phyloP scores from a whole-genome alignment of 2,113 vertebrate genomes.

The Lonchura striata region DNA sequence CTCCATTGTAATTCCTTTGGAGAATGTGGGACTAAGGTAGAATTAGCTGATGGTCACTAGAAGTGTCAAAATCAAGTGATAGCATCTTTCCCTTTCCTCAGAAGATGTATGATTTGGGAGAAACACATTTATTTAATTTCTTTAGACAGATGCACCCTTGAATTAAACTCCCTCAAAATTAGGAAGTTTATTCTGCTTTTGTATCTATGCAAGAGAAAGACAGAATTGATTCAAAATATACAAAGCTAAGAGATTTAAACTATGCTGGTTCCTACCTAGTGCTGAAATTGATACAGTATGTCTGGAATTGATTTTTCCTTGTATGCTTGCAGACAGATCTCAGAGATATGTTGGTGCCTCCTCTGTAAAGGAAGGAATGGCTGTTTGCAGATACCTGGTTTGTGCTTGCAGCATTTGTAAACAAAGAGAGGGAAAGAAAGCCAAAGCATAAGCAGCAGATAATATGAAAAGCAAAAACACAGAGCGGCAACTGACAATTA shows the following conservation, averaged over 20 bases:
- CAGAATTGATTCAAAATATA: not conserved
- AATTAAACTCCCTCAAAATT: not conserved
- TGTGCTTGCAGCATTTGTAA: not conserved
- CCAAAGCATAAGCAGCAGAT: not conserved
- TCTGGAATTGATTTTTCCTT: conserved; percentile 43
- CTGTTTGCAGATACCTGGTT: not conserved
- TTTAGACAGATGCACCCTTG: not conserved
- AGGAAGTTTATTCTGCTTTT: not conserved
- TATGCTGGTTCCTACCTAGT: not conserved
- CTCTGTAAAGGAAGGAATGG: not conserved
- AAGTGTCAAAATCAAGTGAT: not conserved
- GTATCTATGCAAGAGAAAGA: not conserved
- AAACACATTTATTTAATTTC: not conserved
- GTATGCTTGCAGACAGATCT: not conserved
- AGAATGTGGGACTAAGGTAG: not conserved
- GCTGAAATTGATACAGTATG: conserved; percentile 5
- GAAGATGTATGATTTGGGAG: not conserved
- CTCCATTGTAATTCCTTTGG: not conserved
- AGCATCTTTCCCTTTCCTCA: not conserved
- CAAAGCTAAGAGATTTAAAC: not conserved
- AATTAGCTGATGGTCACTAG: not conserved
- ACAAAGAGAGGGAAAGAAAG: not conserved
- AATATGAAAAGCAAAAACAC: not conserved
- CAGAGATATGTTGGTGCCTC: not conserved
- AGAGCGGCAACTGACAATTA: not conserved